Evolutionary conservation across 2,797 vertebrate species (phyloP).

Genomic region (Pangasius sanitwongsei): DNA sequence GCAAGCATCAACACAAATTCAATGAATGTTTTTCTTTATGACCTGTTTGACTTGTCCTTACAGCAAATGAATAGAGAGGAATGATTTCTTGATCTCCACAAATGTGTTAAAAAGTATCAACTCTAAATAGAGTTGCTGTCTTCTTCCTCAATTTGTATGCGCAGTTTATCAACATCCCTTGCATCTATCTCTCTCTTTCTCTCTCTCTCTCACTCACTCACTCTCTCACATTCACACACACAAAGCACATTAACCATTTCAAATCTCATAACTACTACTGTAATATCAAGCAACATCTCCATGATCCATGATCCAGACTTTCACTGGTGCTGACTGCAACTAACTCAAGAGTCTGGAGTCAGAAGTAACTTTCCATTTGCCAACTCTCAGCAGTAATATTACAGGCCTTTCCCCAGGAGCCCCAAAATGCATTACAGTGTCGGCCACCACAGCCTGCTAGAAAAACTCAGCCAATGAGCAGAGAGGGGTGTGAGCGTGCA

Average conservation of each 20-base stretch:
- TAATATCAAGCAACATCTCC: neutral
- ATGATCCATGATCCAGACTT: slow-evolving; percentile 3
- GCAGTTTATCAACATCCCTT: neutral
- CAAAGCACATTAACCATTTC: neutral
- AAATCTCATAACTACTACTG: neutral
- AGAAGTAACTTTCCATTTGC: slow-evolving; percentile 32
- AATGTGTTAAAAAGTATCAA: slow-evolving; percentile 40
- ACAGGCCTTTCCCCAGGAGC: slow-evolving; percentile 30
- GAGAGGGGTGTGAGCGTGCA: slow-evolving; percentile 9
- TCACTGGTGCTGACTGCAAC: slow-evolving; percentile 19
- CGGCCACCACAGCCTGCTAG: slow-evolving; percentile 10
- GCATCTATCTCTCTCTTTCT: neutral
- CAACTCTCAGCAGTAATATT: slow-evolving; percentile 27
- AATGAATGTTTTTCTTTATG: slow-evolving; percentile 50
- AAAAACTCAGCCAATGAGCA: slow-evolving; percentile 34
- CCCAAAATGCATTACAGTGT: slow-evolving; percentile 28
- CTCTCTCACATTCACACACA: neutral
- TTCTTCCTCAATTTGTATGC: slow-evolving; percentile 20
- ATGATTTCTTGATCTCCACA: slow-evolving; percentile 30
- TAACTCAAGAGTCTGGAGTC: slow-evolving; percentile 1
- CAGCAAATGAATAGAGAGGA: slow-evolving; percentile 25
- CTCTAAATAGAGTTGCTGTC: slow-evolving; percentile 29
- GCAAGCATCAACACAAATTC: slow-evolving; percentile 38
- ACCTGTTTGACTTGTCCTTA: slow-evolving; percentile 28
- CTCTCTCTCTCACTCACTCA: neutral